Conservation (phyloP, 2,797 vertebrate species). For the Pipistrellus nathusii region DNA sequence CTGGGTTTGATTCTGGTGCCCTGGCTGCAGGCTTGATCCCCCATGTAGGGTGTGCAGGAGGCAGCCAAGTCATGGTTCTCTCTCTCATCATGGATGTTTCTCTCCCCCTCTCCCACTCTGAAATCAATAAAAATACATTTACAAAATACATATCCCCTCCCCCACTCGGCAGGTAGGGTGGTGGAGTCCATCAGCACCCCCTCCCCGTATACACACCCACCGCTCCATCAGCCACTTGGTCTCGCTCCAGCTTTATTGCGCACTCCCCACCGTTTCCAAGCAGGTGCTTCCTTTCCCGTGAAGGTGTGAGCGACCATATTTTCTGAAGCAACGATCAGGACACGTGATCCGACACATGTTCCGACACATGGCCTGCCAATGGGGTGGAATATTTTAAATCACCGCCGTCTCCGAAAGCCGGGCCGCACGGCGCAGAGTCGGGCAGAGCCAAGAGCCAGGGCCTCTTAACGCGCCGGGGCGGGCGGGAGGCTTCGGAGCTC, state of each 20-base stretch:
- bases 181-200: background rate
- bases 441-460: background rate
- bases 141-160: background rate
- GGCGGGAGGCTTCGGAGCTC: slow-evolving; percentile 27
- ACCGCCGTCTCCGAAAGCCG: background rate
- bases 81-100: too few species aligned
- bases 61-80: too few species aligned
- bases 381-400: slow-evolving; percentile 75
- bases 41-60: too few species aligned
- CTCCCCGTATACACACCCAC: background rate
- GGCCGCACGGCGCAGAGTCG: slow-evolving; percentile 16
- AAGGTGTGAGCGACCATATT: slow-evolving; percentile 79
- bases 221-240: background rate
- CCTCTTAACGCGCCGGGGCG: background rate
- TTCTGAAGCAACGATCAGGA: slow-evolving; percentile 71
- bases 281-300: slow-evolving; percentile 70
- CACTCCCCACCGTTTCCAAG: slow-evolving; percentile 47
- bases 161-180: background rate
- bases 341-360: slow-evolving; percentile 77
- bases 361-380: slow-evolving; percentile 77
- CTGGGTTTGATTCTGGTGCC: too few species aligned
- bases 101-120: too few species aligned
- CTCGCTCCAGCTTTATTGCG: slow-evolving; percentile 19
- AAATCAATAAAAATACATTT: too few species aligned
- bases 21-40: too few species aligned